Evolutionary conservation across 2,113 vertebrate genomes (phyloP).

Genomic region (Micromys minutus): DNA sequence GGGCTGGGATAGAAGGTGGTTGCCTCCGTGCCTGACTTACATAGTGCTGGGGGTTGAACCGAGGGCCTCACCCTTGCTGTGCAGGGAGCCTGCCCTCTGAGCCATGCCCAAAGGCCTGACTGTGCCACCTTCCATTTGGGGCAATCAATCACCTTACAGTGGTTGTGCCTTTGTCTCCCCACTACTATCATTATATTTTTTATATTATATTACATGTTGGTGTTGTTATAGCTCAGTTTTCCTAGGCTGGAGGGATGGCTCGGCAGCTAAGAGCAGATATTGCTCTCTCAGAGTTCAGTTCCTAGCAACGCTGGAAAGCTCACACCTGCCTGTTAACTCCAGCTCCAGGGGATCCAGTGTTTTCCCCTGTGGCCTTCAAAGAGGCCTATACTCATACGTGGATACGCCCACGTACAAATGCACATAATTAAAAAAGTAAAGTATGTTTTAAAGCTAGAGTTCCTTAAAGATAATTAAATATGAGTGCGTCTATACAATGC

Average conservation of each 20-base stretch:
- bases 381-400: not conserved
- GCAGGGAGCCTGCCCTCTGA: not conserved
- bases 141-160: not conserved
- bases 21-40: too few relatives aligned
- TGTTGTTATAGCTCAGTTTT: not conserved
- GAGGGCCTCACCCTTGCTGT: not conserved
- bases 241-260: not conserved
- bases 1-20: not conserved
- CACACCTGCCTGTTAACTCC: not conserved
- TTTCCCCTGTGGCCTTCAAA: not conserved
- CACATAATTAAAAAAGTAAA: not conserved
- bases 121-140: too few relatives aligned
- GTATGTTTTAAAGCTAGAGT: not conserved
- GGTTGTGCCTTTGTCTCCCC: not conserved
- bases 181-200: too few relatives aligned
- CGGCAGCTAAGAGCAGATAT: not conserved
- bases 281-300: not conserved
- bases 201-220: too few relatives aligned
- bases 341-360: not conserved
- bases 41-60: not conserved
- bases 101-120: not conserved
- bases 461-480: not conserved
- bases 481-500: not conserved
- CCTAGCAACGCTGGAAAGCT: not conserved
- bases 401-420: not conserved